Evolutionary conservation across 2,888 invertebrate genomes (phyloP), one percentile per base, ranked within the genome.

Genomic region (Fragum whitleyi): DNA sequence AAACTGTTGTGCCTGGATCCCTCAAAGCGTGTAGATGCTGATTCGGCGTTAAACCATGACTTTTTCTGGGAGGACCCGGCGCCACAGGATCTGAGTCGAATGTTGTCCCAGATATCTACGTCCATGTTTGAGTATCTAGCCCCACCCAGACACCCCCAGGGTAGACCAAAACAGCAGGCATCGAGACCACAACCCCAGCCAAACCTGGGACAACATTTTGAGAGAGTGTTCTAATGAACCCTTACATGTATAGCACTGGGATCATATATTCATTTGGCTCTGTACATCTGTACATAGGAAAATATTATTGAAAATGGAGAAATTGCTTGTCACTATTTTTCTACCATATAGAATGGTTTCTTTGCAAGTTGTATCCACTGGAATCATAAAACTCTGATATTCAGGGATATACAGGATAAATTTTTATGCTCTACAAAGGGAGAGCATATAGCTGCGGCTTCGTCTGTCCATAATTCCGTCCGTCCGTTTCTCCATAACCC

Each of bases 1-100:
- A 97, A 97, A 92, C 94, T 99, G 26, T 94, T 99, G 61, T 97
- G 97, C 11, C 94, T 99, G 68, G 98, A 99, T 94, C 99, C 99
- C 0, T 96, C 96, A 0, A 97, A 97, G 93, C 95, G 98, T 79
- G 95, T 95, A 75, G 98, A 98, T 92, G 96, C 98, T 0, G 98
- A 99, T 93, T 96, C 97, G 0, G 98, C 99, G 0, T 94, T 99
- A 0, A 98, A 98, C 94, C 99, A 99, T 92, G 98, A 98, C 93
- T 99, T 99, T 95, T 99, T 99, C 95, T 99, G 98, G 98, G 97
- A 97, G 6, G 98, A 98, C 93, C 99, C 99, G 0, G 97, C 98
- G 97, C 98, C 99, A 0, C 85, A 86, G 26, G 94, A 94, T 74
- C 90, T 95, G 65, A 90, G 88, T 72, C 97, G 97, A 95, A 98